phyloP scores from a whole-genome alignment of 53 echinoderm and acorn worm species.

The Paracentrotus lividus region DNA sequence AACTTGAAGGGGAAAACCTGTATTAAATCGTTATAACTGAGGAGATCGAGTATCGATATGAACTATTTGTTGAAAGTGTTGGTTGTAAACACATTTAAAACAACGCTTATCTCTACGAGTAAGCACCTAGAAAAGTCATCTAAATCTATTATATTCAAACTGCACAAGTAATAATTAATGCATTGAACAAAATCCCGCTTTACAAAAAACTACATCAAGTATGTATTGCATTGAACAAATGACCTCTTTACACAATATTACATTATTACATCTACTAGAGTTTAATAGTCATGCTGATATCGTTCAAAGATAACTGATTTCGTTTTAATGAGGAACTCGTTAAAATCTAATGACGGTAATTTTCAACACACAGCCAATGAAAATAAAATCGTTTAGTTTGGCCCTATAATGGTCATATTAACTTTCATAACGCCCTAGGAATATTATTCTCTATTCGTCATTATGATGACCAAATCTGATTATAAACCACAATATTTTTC shows the following conservation, averaged over 20 bases:
- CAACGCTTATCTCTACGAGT: neutral
- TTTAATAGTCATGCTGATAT: neutral
- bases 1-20: no score
- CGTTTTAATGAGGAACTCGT: neutral
- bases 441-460: neutral
- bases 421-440: neutral
- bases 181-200: neutral
- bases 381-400: neutral
- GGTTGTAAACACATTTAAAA: neutral
- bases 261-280: no score
- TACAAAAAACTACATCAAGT: no score
- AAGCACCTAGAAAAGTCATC: neutral
- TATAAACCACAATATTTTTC: no score
- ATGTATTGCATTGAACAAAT: neutral
- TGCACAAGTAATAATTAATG: neutral
- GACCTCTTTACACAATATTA: neutral
- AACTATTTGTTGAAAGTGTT: neutral
- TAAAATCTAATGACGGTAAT: neutral
- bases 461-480: no score
- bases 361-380: constrained; percentile 20
- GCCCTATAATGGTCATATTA: neutral
- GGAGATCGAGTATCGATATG: neutral
- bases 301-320: neutral
- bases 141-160: neutral
- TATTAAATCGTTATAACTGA: no score